Evolutionary conservation across 2,888 invertebrate species (phyloP).

Genomic region (Pollenia amentaria): DNA sequence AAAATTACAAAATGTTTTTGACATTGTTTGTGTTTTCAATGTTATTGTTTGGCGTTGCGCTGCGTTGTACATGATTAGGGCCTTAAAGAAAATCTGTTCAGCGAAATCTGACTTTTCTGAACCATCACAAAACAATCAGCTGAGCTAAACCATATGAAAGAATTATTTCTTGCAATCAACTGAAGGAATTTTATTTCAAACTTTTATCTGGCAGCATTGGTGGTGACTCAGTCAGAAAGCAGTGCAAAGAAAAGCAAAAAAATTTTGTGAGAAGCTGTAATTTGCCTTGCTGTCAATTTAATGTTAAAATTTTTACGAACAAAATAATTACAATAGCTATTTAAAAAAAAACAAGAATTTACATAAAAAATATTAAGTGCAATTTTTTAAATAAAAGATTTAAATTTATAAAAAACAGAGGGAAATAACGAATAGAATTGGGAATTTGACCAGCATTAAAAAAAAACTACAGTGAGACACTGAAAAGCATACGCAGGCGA

Average conservation of each 20-base stretch:
- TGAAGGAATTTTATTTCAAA: neutral
- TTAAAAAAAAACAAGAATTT: conserved; percentile 64
- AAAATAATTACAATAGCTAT: conserved; percentile 41
- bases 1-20: too few relatives aligned
- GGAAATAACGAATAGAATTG: conserved; percentile 51
- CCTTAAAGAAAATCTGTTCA: too few relatives aligned
- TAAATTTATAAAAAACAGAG: conserved; percentile 23
- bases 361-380: conserved; percentile 50
- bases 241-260: conserved; percentile 59
- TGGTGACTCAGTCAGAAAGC: conserved; percentile 76
- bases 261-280: conserved; percentile 61
- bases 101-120: too few relatives aligned
- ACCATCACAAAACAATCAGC: neutral
- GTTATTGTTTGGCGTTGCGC: too few relatives aligned
- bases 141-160: neutral
- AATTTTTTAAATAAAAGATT: conserved; percentile 53
- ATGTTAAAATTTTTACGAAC: conserved; percentile 36
- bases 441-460: conserved; percentile 1
- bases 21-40: too few relatives aligned
- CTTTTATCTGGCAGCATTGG: conserved; percentile 31
- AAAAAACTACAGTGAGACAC: conserved; percentile 49
- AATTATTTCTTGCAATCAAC: neutral
- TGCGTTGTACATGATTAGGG: too few relatives aligned
- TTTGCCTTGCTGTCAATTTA: conserved; percentile 72
- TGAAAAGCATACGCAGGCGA: conserved; percentile 60